Evolutionary conservation across 2,888 invertebrate genomes (phyloP).

Genomic region (Strigamia transsilvanica): DNA sequence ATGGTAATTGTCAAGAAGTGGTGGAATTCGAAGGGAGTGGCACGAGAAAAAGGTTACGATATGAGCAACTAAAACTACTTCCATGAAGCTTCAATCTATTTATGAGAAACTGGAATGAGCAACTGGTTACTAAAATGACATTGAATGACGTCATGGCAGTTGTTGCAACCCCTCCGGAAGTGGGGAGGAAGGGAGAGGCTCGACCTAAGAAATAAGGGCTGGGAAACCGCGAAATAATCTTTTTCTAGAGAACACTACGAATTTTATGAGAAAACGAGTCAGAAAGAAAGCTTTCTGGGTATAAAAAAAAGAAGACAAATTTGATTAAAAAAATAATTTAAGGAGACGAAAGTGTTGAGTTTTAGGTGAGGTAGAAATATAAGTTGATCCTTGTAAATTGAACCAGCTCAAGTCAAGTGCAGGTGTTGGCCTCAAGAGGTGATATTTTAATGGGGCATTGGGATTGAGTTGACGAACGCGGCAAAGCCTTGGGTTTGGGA

Average conservation of each 20-base stretch:
- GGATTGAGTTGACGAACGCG: constrained; percentile 45
- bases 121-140: constrained; percentile 46
- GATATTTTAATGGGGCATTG: constrained; percentile 49
- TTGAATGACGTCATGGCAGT: constrained; percentile 45
- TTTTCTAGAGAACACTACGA: background rate
- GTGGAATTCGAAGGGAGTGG: constrained; percentile 42
- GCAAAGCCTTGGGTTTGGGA: constrained; percentile 31
- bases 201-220: background rate
- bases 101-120: constrained; percentile 43
- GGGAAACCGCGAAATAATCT: constrained; percentile 28
- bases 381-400: constrained; percentile 43
- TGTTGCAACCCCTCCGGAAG: constrained; percentile 48
- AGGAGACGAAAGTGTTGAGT: background rate
- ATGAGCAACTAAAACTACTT: constrained; percentile 44
- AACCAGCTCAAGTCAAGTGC: constrained; percentile 32
- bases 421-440: constrained; percentile 44
- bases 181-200: constrained; percentile 8
- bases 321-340: background rate
- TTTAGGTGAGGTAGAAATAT: background rate
- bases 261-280: constrained; percentile 15
- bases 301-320: background rate
- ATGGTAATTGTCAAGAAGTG: constrained; percentile 9
- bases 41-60: constrained; percentile 33
- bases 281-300: background rate
- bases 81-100: constrained; percentile 30